Evolutionary conservation across 2,113 vertebrate species (phyloP), one percentile per base, ranked within the genome.

Genomic region (Tachuris rubrigastra): DNA sequence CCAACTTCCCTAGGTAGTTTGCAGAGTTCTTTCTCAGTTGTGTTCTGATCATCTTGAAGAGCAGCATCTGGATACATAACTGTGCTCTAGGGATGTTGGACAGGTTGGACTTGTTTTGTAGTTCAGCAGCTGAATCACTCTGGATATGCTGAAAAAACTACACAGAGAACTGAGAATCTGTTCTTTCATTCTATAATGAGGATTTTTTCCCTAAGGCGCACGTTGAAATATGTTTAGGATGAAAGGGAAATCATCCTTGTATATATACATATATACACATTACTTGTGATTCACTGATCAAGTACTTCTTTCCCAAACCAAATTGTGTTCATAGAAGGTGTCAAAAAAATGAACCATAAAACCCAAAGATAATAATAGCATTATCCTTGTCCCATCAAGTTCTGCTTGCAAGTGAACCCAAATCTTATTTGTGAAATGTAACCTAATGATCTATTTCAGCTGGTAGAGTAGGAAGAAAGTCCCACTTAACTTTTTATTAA

Each of bases 211-310:
- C 14, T 86, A 68, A 39, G 12, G 46, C 23, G 44, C 5, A 28
- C 59, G 35, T 13, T 3, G 2, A 88, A 86, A 73, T 56, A 58
- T 11, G 11, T 75, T 92, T 72, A 65, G 35, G 25, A 52, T 65
- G 59, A 72, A 94, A 93, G 2, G 59, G 22, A 80, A 95, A 86
- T 71, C 37, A 67, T 65, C 31, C 21, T 13, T 65, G 46, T 53
- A 35, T 77, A 49, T 44, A 31, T 78, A 47, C 0, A 52, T 0
- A 0, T 44, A 31, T 78, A 47, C 0, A 52, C 0, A 0, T 80
- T 3, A 2, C 17, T 74, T 78, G 37, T 82, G 66, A 82, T 79
- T 94, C 66, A 89, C 14, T 37, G 17, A 76, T 53, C 10, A 56
- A 68, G 10, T 23, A 12, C 20, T 25, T 78, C 76, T 88, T 90